Percentiles rank a stretch among this genome's conserved stretches.
Conservation (phyloP, 1,140 invertebrate genomes). For the Drosophila pectinifera region DNA sequence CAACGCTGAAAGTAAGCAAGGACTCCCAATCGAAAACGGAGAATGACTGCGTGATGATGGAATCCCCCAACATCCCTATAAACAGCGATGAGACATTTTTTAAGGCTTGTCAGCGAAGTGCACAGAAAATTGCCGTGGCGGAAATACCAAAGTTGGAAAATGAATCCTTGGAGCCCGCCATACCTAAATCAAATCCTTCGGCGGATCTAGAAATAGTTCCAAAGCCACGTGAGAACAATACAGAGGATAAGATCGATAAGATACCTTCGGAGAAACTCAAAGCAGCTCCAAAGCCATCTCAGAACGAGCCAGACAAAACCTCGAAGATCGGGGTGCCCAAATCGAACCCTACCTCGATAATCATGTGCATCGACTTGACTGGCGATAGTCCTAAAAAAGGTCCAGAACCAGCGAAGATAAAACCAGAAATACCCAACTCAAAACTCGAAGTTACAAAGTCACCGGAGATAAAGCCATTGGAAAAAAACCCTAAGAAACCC, state of each 20-base stretch:
- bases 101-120: constrained; percentile 4
- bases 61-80: not conserved
- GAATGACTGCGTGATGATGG: constrained; percentile 36
- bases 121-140: not conserved
- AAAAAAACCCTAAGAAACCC: too few species aligned
- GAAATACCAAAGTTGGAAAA: not conserved
- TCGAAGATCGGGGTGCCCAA: too few species aligned
- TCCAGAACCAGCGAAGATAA: too few species aligned
- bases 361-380: constrained; percentile 29
- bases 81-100: not conserved
- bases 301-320: too few species aligned
- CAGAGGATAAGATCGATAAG: constrained; percentile 4
- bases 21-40: not conserved
- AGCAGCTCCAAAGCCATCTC: too few species aligned
- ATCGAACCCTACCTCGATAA: too few species aligned
- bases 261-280: constrained; percentile 15
- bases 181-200: not conserved
- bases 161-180: constrained; percentile 10
- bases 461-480: not conserved
- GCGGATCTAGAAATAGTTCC: not conserved
- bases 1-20: not conserved
- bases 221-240: not conserved
- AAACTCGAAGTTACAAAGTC: not conserved
- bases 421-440: not conserved
- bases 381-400: constrained; percentile 11